Base-by-base conservation (phyloP, 1,140 invertebrate genomes). In the Wasmannia auropunctata region DNA sequence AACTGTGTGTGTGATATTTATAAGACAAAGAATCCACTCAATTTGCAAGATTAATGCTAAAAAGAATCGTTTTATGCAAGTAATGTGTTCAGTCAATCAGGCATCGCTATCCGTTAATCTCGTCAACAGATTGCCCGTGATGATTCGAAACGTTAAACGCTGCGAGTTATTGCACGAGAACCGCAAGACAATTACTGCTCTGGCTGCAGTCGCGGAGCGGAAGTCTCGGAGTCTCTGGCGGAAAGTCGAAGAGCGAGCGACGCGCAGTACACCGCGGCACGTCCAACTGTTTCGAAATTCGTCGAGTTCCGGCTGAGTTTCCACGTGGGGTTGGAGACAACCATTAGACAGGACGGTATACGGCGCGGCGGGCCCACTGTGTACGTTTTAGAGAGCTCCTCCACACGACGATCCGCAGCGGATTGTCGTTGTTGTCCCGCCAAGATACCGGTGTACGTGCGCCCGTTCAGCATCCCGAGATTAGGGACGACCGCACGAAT, bases 251-350 rank as follows among this genome's bases (percentile, higher is more conserved):
- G 77, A 70, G 77, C 62, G 31, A 70, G 62, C 16, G 22, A 14
- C 6, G 34, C 51, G 51, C 51, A 16, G 31, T 37, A 75, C n/a
- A 31, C 5, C 34, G 43, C 54, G 85, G 85, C 22, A 43, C 31
- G 75, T 72, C 74, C 85, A 88, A 88, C 56, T 56, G 67, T 69
- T 79, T 58, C 49, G 72, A 79, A 85, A 85, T 88, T 88, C 80
- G 25, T 46, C 63, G 65, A 87, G 69, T 87, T 88, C 28, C 72
- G 43, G 5, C 28, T 34, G 34, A 51, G 40, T 77, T 86, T 79
- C 62, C 37, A 40, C 31, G 16, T 14, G 22, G 8, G 28, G 69
- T 25, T 46, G 14, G 28, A 58, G 51, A 74, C 49, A 72, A 49
- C 43, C 25, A 67, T 88, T 80, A 85, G 70, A 60, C 2, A 49